A percentile compares a stretch with the other conserved stretches of the same genome.
Conservation (phyloP, 1,140 invertebrate genomes). For the Cyphomyrmex costatus region DNA sequence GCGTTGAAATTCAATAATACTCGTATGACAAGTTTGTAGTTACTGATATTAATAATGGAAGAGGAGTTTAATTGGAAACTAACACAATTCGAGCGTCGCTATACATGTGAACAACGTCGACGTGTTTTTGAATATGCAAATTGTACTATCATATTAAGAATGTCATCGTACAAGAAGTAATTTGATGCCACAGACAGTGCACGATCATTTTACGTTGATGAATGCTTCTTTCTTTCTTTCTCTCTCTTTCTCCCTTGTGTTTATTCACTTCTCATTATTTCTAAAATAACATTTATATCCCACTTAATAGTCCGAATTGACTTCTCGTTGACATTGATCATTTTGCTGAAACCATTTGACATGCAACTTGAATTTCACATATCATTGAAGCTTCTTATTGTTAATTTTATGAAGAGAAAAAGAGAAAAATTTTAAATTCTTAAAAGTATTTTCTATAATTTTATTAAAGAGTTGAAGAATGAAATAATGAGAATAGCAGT, state of each 20-base stretch:
- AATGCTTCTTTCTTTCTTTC: constrained; percentile 9
- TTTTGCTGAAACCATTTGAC: neutral
- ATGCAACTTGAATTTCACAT: neutral
- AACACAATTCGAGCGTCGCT: constrained; percentile 33
- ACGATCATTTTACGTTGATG: constrained; percentile 9
- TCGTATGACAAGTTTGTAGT: constrained; percentile 50
- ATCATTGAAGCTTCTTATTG: neutral
- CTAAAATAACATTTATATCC: constrained; percentile 26
- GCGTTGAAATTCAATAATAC: constrained; percentile 60
- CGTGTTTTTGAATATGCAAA: constrained; percentile 51
- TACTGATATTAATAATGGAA: constrained; percentile 61
- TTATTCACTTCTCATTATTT: constrained; percentile 24
- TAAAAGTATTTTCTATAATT: neutral
- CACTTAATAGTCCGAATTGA: neutral
- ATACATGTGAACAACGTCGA: neutral
- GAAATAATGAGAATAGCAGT: neutral
- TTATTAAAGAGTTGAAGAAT: neutral
- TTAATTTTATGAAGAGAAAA: neutral
- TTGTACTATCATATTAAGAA: constrained; percentile 24
- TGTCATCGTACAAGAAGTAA: neutral
- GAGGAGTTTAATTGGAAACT: constrained; percentile 53
- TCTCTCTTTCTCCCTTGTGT: too few species aligned
- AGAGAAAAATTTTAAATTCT: neutral
- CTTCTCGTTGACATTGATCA: constrained; percentile 6
- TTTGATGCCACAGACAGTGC: neutral